Evolutionary conservation across 2,113 vertebrate species (phyloP).

Genomic region (Ceratotherium simum): DNA sequence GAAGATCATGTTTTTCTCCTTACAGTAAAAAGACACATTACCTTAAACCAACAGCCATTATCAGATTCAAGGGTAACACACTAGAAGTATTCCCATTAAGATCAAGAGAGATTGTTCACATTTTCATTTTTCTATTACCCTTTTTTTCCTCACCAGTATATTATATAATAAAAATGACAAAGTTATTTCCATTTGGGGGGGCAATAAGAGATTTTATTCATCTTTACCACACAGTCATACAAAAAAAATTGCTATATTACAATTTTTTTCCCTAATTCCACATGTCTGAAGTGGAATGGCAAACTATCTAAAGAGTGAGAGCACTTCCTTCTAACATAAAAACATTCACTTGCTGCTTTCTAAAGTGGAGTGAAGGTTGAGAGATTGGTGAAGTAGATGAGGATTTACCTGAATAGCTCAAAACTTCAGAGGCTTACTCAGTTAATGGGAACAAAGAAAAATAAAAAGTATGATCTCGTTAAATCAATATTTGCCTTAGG

Average conservation of each 20-base stretch:
- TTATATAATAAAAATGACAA: conserved; percentile 25
- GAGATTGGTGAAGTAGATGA: neutral
- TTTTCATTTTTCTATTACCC: neutral
- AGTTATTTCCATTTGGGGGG: conserved; percentile 9
- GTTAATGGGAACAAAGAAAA: conserved; percentile 19
- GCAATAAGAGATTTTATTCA: neutral
- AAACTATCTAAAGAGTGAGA: conserved; percentile 20
- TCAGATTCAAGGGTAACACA: neutral
- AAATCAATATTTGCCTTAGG: conserved; percentile 8
- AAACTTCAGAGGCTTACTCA: conserved; percentile 22
- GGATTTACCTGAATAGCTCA: neutral
- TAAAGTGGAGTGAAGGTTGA: neutral
- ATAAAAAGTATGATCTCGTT: neutral
- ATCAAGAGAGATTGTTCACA: neutral
- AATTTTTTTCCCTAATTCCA: neutral
- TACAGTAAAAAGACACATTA: neutral
- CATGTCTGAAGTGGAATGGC: neutral
- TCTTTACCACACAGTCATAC: neutral
- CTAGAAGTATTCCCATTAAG: neutral
- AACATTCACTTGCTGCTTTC: neutral
- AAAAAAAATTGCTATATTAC: neutral
- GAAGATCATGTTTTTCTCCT: neutral
- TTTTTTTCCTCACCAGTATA: neutral
- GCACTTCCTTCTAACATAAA: neutral
- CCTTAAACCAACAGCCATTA: neutral